phyloP scores from a whole-genome alignment of 2,888 invertebrate species.

The Ophion obscuratus region DNA sequence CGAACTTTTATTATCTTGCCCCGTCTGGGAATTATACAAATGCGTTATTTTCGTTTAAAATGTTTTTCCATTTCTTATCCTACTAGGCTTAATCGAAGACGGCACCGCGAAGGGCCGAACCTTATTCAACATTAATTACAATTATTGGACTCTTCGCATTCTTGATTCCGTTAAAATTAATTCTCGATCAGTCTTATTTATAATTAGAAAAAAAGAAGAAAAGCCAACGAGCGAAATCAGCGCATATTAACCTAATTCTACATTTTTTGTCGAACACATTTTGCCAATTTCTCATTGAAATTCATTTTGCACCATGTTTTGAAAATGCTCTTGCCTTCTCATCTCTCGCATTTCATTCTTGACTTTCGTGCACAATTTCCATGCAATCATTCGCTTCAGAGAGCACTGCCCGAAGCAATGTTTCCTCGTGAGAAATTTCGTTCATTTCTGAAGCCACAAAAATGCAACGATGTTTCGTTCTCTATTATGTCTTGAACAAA shows the following conservation, averaged over 20 bases:
- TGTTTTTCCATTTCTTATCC: constrained; percentile 6
- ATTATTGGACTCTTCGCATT: neutral
- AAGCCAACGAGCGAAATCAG: neutral
- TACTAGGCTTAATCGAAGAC: neutral
- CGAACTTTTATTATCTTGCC: neutral
- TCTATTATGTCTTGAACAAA: neutral
- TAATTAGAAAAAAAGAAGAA: constrained; percentile 25
- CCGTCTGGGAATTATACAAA: constrained; percentile 15
- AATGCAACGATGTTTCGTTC: neutral
- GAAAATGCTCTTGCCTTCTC: neutral
- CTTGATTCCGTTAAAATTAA: constrained; percentile 17
- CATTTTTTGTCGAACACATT: neutral
- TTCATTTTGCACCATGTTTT: neutral
- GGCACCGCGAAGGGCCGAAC: neutral
- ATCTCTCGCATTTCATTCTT: neutral
- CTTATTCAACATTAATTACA: constrained; percentile 21
- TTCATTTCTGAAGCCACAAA: neutral
- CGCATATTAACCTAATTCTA: neutral
- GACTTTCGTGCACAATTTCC: neutral
- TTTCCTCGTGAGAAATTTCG: neutral
- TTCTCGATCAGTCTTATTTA: constrained; percentile 56
- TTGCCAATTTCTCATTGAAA: neutral
- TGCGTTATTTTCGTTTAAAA: constrained; percentile 10
- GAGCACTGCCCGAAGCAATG: too few species aligned
- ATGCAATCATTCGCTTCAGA: too few species aligned